Percentiles rank a stretch among this genome's conserved stretches.
These are phyloP conservation scores for Sarcoramphus papa DNA, from an alignment of 2,797 vertebrate species.

Conservation along the genomic window DNA sequence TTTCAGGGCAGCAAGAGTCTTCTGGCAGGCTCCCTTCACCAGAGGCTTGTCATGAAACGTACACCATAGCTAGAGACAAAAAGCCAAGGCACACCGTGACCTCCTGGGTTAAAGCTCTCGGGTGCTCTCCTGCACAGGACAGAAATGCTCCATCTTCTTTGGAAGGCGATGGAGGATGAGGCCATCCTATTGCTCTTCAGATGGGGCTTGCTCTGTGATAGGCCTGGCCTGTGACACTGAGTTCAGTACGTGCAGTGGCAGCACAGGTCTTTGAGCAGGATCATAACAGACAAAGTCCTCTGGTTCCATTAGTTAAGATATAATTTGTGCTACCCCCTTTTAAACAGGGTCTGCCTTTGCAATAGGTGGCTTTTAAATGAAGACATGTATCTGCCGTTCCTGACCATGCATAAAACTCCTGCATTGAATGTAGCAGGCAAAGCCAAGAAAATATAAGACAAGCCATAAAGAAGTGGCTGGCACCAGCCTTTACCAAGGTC, in stretches of 20 bases:
- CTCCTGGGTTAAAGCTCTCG: background rate
- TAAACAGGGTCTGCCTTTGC: background rate
- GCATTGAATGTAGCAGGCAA: background rate
- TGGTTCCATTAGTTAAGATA: background rate
- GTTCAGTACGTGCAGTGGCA: background rate
- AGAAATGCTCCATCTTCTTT: background rate
- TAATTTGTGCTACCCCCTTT: background rate
- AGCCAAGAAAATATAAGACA: background rate
- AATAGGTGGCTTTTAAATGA: background rate
- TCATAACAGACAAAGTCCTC: background rate
- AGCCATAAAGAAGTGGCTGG: background rate
- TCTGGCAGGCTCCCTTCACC: slow-evolving; percentile 82
- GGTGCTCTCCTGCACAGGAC: background rate
- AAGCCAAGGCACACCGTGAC: background rate
- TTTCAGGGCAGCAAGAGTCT: slow-evolving; percentile 79
- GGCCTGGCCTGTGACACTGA: background rate
- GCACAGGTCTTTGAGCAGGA: background rate
- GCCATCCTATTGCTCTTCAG: background rate
- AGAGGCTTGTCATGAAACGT: slow-evolving; percentile 73
- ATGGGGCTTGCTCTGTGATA: background rate
- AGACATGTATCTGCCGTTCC: background rate
- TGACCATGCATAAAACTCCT: background rate
- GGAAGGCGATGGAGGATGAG: background rate
- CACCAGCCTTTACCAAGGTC: background rate
- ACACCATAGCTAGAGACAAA: slow-evolving; percentile 73